Evolutionary conservation across 2,797 vertebrate genomes (phyloP).

Genomic region (Falco naumanni): DNA sequence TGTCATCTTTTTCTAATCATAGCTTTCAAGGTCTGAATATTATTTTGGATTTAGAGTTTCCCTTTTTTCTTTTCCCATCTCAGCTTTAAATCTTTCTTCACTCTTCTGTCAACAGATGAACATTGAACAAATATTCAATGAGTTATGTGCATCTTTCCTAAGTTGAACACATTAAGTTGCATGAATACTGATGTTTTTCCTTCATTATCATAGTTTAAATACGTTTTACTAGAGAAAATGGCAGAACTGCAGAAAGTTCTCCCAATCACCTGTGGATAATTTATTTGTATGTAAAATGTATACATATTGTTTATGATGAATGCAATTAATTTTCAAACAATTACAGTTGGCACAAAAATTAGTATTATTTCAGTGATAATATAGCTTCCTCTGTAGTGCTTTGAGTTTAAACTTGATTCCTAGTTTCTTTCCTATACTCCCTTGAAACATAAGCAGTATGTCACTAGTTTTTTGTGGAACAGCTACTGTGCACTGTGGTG

Average conservation of each 20-base stretch:
- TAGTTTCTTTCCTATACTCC: neutral
- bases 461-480: neutral
- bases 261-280: neutral
- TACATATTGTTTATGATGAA: neutral
- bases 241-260: neutral
- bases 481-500: neutral
- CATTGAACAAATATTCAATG: neutral
- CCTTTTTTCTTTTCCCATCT: neutral
- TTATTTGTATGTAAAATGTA: neutral
- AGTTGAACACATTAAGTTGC: neutral
- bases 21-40: neutral
- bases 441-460: neutral
- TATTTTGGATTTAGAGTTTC: neutral
- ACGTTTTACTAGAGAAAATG: neutral
- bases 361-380: neutral
- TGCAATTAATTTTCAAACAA: neutral
- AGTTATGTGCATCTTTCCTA: neutral
- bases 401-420: neutral
- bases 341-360: neutral
- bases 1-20: neutral
- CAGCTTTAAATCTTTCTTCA: neutral
- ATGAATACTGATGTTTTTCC: neutral
- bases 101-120: neutral
- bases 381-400: neutral
- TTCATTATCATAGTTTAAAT: neutral